Percentiles rank a stretch among this genome's conserved stretches.
These are phyloP conservation scores for Scopus umbretta DNA, from an alignment of 2,113 vertebrate genomes.

Conservation along the genomic window DNA sequence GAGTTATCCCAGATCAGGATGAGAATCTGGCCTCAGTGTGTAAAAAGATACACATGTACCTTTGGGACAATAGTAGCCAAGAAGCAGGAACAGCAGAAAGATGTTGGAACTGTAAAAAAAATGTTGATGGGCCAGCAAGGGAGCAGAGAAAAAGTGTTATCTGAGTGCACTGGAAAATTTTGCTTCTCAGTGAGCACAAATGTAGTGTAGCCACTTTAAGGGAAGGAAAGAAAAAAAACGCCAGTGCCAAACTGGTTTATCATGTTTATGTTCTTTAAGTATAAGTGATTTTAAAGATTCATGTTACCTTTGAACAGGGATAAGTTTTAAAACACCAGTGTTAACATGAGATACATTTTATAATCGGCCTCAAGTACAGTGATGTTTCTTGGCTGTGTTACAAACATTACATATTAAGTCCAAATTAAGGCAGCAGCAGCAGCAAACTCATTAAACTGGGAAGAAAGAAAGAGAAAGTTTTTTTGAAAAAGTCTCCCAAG, in stretches of 20 bases:
- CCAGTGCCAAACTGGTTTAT: slow-evolving; percentile 47
- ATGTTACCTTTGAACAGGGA: slow-evolving; percentile 55
- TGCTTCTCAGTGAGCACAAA: neutral
- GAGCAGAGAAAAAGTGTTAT: neutral
- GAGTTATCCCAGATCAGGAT: neutral
- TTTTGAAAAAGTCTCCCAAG: neutral
- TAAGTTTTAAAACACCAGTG: slow-evolving; percentile 35
- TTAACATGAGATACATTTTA: slow-evolving; percentile 41
- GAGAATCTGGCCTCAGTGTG: neutral
- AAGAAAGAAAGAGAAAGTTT: neutral
- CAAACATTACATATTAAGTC: slow-evolving; percentile 60
- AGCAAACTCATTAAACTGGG: slow-evolving; percentile 29
- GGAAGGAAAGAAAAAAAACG: neutral
- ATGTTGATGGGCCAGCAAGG: neutral
- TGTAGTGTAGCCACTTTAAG: slow-evolving; percentile 17
- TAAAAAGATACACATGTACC: slow-evolving; percentile 30
- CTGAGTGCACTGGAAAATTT: neutral
- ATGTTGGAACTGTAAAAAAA: neutral
- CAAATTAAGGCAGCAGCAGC: slow-evolving; percentile 59
- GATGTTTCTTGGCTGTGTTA: slow-evolving; percentile 23
- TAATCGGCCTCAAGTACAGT: slow-evolving; percentile 28
- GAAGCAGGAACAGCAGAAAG: neutral
- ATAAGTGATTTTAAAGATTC: slow-evolving; percentile 45
- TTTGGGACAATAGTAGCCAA: neutral
- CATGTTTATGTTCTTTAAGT: slow-evolving; percentile 54